A percentile compares a stretch with the other conserved stretches of the same genome.
Evolutionary conservation across 1,140 invertebrate species (phyloP).

Genomic region (Neocloeon triangulifer): DNA sequence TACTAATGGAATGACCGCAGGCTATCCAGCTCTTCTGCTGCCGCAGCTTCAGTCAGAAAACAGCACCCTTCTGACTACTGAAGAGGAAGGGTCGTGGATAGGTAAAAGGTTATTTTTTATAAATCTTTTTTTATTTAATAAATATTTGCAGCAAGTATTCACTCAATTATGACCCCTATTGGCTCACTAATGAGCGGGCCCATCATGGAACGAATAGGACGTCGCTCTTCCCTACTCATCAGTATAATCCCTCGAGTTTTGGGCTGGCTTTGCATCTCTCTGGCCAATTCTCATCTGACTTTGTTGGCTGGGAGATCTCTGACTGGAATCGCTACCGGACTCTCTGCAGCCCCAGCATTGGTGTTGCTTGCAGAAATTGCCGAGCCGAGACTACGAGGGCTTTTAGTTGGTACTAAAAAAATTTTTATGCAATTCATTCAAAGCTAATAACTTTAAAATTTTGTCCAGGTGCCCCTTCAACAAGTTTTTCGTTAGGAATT

Average conservation of each 20-base stretch:
- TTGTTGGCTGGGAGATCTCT: not conserved
- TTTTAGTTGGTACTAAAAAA: too few species aligned
- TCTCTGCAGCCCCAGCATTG: not conserved
- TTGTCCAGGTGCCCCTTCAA: constrained; percentile 11
- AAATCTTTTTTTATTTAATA: too few species aligned
- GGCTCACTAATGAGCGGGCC: not conserved
- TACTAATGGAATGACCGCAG: constrained; percentile 19
- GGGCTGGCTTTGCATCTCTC: constrained; percentile 1
- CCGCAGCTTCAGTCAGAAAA: constrained; percentile 8
- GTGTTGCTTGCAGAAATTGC: not conserved
- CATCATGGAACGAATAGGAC: not conserved
- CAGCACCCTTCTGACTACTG: constrained; percentile 5
- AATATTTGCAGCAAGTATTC: not conserved
- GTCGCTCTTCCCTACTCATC: not conserved
- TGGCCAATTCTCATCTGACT: not conserved
- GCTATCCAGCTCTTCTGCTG: constrained; percentile 11
- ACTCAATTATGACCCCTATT: not conserved
- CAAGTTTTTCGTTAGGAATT: not conserved
- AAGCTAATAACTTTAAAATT: too few species aligned
- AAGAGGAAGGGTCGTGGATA: constrained; percentile 11
- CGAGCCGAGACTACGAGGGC: not conserved
- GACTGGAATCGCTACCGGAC: constrained; percentile 1
- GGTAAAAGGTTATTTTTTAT: too few species aligned
- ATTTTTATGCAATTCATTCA: too few species aligned
- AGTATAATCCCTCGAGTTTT: not conserved